Conservation (phyloP, 2,888 invertebrate genomes). For the Adineta ricciae region DNA sequence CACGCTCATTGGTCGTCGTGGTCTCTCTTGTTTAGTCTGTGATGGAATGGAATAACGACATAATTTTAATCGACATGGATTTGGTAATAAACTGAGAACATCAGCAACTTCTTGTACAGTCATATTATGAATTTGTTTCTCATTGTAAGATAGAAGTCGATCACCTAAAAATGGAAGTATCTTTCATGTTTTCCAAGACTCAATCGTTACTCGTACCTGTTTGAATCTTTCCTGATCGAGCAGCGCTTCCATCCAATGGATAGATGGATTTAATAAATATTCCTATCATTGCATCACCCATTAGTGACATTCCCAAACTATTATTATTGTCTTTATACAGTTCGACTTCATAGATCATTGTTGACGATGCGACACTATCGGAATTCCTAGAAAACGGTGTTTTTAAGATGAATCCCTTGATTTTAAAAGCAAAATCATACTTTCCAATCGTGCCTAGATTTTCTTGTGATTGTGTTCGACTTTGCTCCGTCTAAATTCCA, state of each 20-base stretch:
- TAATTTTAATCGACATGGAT: not conserved
- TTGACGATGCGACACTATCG: not conserved
- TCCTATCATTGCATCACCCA: not conserved
- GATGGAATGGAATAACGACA: not conserved
- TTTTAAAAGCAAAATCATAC: not conserved
- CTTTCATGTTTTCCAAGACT: not conserved
- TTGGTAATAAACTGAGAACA: not conserved
- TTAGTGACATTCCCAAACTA: not conserved
- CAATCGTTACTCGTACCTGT: not conserved
- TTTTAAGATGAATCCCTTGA: too few relatives aligned
- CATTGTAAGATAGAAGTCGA: not conserved
- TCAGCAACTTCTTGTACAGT: not conserved
- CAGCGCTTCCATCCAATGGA: not conserved
- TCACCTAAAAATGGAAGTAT: not conserved
- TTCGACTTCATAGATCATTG: not conserved
- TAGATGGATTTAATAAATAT: not conserved
- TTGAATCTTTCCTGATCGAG: not conserved
- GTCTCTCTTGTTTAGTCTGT: not conserved
- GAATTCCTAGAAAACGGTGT: not conserved
- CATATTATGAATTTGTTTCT: not conserved
- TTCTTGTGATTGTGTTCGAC: not conserved
- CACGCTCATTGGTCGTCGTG: not conserved
- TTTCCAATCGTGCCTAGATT: not conserved
- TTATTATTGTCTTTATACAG: constrained; percentile 10
- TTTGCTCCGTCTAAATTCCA: not conserved